A percentile compares a stretch with the other conserved stretches of the same genome.
phyloP scores from a whole-genome alignment of 1,140 invertebrate genomes.

The Pogonomyrmex californicus region DNA sequence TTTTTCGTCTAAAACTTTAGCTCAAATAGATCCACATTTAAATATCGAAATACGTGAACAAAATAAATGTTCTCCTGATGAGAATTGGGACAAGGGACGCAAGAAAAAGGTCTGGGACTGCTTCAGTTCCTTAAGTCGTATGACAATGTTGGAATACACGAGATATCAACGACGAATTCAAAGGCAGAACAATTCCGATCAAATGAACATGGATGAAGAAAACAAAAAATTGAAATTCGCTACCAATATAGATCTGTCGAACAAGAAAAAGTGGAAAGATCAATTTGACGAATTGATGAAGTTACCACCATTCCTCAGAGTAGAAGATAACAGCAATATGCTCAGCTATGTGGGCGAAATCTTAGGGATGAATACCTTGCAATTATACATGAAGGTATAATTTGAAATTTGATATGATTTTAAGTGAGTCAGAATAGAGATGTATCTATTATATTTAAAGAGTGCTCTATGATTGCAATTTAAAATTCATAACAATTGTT shows the following conservation, averaged over 20 bases:
- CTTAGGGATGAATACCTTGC: slow-evolving; percentile 99
- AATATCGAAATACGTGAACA: slow-evolving; percentile 98
- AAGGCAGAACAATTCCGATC: slow-evolving; percentile 91
- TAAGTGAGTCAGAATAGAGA: not conserved
- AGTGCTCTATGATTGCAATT: not conserved
- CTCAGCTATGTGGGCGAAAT: slow-evolving; percentile 99
- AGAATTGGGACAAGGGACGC: slow-evolving; percentile 95
- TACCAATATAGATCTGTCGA: slow-evolving; percentile 99
- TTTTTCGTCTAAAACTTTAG: slow-evolving; percentile 99
- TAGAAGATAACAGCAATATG: slow-evolving; percentile 98
- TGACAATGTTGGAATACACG: slow-evolving; percentile 98
- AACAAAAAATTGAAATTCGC: slow-evolving; percentile 94
- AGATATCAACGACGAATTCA: slow-evolving; percentile 92
- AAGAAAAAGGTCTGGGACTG: slow-evolving; percentile 97
- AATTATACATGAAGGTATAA: slow-evolving; percentile 98
- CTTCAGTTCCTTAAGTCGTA: slow-evolving; percentile 95
- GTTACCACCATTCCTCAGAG: slow-evolving; percentile 97
- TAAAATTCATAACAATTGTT: slow-evolving; percentile 20
- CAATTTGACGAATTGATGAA: slow-evolving; percentile 98
- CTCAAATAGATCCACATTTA: slow-evolving; percentile 99
- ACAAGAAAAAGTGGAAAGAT: slow-evolving; percentile 97
- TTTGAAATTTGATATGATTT: not conserved
- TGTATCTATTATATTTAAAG: not conserved
- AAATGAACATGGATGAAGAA: slow-evolving; percentile 89
- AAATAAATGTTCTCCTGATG: slow-evolving; percentile 96